Conservation (phyloP, 2,113 vertebrate genomes). For the Sander vitreus region DNA sequence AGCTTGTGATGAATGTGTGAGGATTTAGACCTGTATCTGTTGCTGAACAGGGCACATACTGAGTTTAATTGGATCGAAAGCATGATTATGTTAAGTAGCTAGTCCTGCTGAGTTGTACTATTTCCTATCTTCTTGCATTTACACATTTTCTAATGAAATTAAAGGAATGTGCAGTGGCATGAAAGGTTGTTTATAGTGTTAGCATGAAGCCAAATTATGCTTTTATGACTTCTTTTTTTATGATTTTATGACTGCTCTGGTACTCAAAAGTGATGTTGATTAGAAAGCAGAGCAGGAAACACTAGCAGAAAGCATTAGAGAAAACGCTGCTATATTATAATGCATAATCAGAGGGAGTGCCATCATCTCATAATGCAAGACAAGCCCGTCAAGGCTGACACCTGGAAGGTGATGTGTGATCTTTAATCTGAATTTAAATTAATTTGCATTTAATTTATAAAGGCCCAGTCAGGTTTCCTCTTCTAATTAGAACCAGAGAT, state of each 20-base stretch:
- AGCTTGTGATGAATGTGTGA: conserved; percentile 26
- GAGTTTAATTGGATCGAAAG: conserved; percentile 60
- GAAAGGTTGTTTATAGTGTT: conserved; percentile 47
- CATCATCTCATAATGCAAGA: conserved; percentile 33
- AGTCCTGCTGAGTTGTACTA: conserved; percentile 33
- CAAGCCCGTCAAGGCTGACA: conserved; percentile 31
- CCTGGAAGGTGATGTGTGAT: conserved; percentile 35
- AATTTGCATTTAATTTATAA: conserved; percentile 40
- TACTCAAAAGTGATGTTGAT: conserved; percentile 43
- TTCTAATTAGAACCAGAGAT: conserved; percentile 16
- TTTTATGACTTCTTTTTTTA: conserved; percentile 45
- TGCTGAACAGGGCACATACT: conserved; percentile 17
- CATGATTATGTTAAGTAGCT: conserved; percentile 31
- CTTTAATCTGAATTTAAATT: conserved; percentile 49
- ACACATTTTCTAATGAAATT: conserved; percentile 54
- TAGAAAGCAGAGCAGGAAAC: conserved; percentile 26
- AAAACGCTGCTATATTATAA: conserved; percentile 11
- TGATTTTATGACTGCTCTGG: conserved; percentile 52
- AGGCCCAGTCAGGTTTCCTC: conserved; percentile 15
- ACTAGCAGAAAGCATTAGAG: conserved; percentile 9
- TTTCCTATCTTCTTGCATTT: conserved; percentile 34
- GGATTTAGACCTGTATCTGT: conserved; percentile 28
- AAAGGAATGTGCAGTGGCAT: conserved; percentile 39
- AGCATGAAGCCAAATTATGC: conserved; percentile 55
- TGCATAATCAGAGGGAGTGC: conserved; percentile 36